These are phyloP conservation scores for Scolopax mira DNA, from an alignment of 2,113 vertebrate genomes.

Conservation along the genomic window DNA sequence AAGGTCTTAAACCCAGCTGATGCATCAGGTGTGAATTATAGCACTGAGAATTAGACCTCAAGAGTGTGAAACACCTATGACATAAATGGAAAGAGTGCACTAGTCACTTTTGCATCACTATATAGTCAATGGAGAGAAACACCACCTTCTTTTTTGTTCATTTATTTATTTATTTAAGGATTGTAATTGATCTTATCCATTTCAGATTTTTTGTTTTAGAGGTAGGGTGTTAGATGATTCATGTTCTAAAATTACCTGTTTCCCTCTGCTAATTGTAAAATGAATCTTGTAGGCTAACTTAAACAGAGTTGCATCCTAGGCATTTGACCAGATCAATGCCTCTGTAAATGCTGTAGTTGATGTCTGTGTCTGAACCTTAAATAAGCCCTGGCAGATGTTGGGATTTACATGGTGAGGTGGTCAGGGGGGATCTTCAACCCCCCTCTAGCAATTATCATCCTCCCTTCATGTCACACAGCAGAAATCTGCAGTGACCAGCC, in stretches of 20 bases:
- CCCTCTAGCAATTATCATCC: neutral
- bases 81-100: neutral
- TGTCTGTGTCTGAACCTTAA: neutral
- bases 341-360: neutral
- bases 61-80: neutral
- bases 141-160: neutral
- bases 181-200: neutral
- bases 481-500: accelerated
- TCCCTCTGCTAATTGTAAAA: neutral
- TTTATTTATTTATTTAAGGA: neutral
- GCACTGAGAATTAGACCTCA: neutral
- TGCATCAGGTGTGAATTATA: neutral
- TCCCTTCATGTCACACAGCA: accelerated
- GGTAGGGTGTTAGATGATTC: neutral
- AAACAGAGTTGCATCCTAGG: neutral
- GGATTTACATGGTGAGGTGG: no score
- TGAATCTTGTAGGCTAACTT: neutral
- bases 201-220: neutral
- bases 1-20: neutral
- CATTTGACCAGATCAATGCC: neutral
- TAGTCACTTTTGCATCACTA: neutral
- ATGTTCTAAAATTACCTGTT: neutral
- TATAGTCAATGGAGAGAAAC: neutral
- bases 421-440: neutral
- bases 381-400: neutral